Percentiles rank a stretch among this genome's conserved stretches.
Evolutionary conservation across 2,888 invertebrate genomes (phyloP).

Genomic region (Xanthia icteritia): DNA sequence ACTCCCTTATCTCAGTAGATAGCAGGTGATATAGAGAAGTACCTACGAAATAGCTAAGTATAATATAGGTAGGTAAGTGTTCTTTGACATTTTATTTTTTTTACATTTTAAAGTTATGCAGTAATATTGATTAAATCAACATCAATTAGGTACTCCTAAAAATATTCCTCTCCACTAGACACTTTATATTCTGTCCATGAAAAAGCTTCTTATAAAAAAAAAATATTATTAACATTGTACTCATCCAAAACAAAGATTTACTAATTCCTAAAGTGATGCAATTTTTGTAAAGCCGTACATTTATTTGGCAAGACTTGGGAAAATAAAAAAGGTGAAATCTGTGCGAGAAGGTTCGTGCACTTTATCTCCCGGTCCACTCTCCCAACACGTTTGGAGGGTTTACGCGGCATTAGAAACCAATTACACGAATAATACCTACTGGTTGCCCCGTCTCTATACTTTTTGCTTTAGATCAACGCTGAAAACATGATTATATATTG

Average conservation of each 20-base stretch:
- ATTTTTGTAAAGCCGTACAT: conserved; percentile 42
- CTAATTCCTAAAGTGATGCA: conserved; percentile 40
- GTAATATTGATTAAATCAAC: not conserved
- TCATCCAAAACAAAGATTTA: conserved; percentile 20
- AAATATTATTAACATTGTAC: not conserved
- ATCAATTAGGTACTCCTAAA: not conserved
- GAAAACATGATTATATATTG: conserved; percentile 42
- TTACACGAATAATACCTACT: conserved; percentile 87
- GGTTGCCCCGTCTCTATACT: conserved; percentile 68
- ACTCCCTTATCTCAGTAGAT: conserved; percentile 9
- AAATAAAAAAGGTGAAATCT: conserved; percentile 73
- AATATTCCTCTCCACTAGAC: not conserved
- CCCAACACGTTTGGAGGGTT: conserved; percentile 90
- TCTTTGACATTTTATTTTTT: not conserved
- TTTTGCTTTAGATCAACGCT: conserved; percentile 60
- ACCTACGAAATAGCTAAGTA: not conserved
- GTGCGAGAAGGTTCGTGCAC: conserved; percentile 76
- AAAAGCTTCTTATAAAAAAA: not conserved
- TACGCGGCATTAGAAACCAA: conserved; percentile 91
- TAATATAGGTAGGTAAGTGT: not conserved
- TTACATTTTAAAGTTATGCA: not conserved
- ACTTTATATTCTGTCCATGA: not conserved
- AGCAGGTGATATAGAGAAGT: not conserved
- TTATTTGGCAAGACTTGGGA: conserved; percentile 43
- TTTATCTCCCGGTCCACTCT: conserved; percentile 89